Evolutionary conservation across 1,140 invertebrate genomes (phyloP).

Genomic region (Drosophila ironensis): DNA sequence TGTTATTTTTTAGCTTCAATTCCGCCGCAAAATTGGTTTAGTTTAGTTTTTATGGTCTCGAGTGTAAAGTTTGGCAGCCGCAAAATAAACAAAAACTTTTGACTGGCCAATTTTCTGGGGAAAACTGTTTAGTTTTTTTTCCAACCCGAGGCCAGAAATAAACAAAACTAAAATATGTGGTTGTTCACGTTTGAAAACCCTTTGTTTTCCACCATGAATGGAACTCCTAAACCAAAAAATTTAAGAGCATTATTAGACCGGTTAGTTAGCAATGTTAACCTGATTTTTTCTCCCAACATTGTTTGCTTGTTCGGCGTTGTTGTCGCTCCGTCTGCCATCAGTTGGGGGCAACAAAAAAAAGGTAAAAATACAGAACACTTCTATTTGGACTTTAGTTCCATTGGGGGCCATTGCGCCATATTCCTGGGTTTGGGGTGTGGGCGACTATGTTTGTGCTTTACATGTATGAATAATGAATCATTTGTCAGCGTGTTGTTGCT

Average conservation of each 20-base stretch:
- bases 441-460: slow-evolving; percentile 9
- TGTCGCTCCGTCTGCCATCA: slow-evolving; percentile 45
- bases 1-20: too few relatives aligned
- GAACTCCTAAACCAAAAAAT: too few relatives aligned
- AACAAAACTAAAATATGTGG: too few relatives aligned
- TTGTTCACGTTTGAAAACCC: too few relatives aligned
- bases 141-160: too few relatives aligned
- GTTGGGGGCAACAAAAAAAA: background rate
- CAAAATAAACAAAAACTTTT: too few relatives aligned
- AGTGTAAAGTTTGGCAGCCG: too few relatives aligned
- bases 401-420: slow-evolving; percentile 51
- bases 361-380: slow-evolving; percentile 25
- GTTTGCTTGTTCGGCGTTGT: slow-evolving; percentile 29
- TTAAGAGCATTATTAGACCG: slow-evolving; percentile 19
- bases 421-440: background rate
- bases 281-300: slow-evolving; percentile 15
- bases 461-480: slow-evolving; percentile 75
- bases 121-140: too few relatives aligned
- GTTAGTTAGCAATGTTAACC: background rate
- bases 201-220: too few relatives aligned
- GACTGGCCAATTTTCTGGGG: too few relatives aligned
- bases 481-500: slow-evolving; percentile 58
- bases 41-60: too few relatives aligned
- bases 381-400: slow-evolving; percentile 47
- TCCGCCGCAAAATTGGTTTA: too few relatives aligned